These are phyloP conservation scores for Rhopalosiphum maidis DNA, from an alignment of 1,140 invertebrate genomes.

Conservation along the genomic window DNA sequence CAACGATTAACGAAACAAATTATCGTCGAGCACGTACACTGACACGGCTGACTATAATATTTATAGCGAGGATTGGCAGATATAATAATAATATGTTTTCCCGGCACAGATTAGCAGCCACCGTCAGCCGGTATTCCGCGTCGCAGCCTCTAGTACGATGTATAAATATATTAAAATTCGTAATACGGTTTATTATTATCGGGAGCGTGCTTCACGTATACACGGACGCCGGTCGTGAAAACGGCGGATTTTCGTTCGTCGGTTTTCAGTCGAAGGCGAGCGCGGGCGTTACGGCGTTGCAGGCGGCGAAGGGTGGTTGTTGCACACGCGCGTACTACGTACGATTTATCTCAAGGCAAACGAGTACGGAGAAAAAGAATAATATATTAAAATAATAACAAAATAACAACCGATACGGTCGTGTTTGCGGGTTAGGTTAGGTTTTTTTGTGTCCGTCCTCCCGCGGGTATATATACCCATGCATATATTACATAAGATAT, in stretches of 20 bases:
- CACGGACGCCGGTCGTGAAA: background rate
- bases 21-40: background rate
- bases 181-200: background rate
- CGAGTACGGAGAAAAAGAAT: slow-evolving; percentile 8
- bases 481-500: background rate
- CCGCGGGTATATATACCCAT: background rate
- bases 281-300: background rate
- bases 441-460: background rate
- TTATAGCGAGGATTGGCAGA: background rate
- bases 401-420: slow-evolving; percentile 27
- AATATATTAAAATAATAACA: background rate
- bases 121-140: background rate
- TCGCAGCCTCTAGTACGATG: background rate
- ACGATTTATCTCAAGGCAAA: slow-evolving; percentile 53
- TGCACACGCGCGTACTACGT: background rate
- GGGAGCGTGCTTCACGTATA: background rate
- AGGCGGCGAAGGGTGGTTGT: background rate
- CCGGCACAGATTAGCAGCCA: background rate
- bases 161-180: background rate
- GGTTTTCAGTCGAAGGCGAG: background rate
- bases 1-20: background rate
- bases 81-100: background rate
- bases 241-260: background rate
- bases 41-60: background rate
- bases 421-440: slow-evolving; percentile 24